phyloP scores from a whole-genome alignment of 2,888 invertebrate species.

The Latrodectus elegans region DNA sequence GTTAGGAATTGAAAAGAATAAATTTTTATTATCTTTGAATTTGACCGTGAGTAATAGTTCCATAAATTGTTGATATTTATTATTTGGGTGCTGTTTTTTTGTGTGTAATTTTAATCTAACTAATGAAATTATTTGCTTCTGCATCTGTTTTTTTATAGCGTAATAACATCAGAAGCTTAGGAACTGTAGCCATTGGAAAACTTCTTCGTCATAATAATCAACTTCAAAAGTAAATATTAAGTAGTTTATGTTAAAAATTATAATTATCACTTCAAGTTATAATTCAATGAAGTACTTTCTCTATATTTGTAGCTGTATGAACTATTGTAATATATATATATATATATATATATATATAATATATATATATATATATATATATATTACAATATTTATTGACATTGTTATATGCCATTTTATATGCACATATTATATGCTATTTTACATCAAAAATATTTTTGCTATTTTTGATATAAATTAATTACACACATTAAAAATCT shows the following conservation, averaged over 20 bases:
- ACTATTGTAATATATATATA: no score
- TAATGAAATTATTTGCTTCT: not conserved
- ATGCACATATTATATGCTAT: no score
- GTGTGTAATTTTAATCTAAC: not conserved
- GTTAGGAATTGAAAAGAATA: conserved; percentile 47
- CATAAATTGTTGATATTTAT: not conserved
- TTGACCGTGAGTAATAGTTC: conserved; percentile 39
- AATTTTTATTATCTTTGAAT: conserved; percentile 40
- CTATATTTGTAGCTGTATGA: no score
- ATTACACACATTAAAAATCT: no score
- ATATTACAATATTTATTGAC: no score
- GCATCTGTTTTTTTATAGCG: conserved; percentile 19
- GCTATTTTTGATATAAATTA: no score
- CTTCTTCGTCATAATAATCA: conserved; percentile 58
- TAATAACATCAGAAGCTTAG: conserved; percentile 54
- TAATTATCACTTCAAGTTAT: no score
- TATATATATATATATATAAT: no score
- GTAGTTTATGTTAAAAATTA: not conserved
- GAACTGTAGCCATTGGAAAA: conserved; percentile 48
- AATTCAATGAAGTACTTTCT: no score
- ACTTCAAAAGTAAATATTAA: conserved; percentile 48
- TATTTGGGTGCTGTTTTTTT: not conserved
- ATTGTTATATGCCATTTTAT: no score
- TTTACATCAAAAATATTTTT: no score
- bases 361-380: no score